Base-by-base conservation (phyloP, 2,113 vertebrate genomes). In the Elachura formosa region DNA sequence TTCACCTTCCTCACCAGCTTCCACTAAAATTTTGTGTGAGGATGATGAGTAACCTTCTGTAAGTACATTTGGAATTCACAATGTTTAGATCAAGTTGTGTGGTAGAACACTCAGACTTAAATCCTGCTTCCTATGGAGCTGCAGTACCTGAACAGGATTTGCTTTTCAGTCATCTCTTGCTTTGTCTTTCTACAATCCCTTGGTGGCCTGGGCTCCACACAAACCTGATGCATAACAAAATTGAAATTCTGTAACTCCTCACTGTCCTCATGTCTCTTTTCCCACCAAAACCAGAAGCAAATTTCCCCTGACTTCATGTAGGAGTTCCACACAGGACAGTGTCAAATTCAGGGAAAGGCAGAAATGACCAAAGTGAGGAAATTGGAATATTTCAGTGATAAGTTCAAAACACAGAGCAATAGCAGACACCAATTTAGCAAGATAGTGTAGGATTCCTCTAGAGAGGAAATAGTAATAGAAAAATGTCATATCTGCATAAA, bases 181-280 rank as follows among this genome's bases (percentile, higher is more conserved):
- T 63, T 84, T 84, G 38, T 17, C 13, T 29, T 77, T 62, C 23
- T 21, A 2, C 23, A 4, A 46, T 51, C 10, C 34, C n/a, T 14
- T 3, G 23, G 7, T 34, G 45, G 36, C 7, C 16, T 24, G 14
- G 15, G 36, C 20, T 74, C 67, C n/a, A 54, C 56, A 28, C 8
- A 48, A 23, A 13, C n/a, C 66, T 51, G 61, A 14, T 5, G 1
- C 6, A 8, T 0, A 9, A 6, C 7, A 25, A 23, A 56, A 38
- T 0, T 59, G 36, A 36, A 26, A 29, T 63, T 68, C 48, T 29
- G 2, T 34, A 29, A 67, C 23, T 61, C 64, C 62, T 46, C 33
- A 11, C 14, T 76, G n/a, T 41, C 23, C 12, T 45, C 52, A 21
- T 2, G 4, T 38, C 23, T 74, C 31, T 87, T 45, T 66, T 38